Base-by-base conservation (phyloP, 2,113 vertebrate species). In the Tupaia tana region DNA sequence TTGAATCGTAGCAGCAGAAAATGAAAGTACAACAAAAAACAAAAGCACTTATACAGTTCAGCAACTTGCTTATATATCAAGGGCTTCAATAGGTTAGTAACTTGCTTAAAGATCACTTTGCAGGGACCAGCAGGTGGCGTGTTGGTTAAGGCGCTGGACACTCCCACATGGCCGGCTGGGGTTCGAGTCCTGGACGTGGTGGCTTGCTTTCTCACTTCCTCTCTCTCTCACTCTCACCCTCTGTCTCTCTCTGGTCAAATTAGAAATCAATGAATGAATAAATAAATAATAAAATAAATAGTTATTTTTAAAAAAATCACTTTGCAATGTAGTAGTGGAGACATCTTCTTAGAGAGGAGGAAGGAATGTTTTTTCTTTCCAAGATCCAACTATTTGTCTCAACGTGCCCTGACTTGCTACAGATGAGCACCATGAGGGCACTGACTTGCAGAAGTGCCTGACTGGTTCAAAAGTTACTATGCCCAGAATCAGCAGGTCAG, bases 351-450 rank as follows among this genome's bases (percentile, higher is more conserved):
- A 84, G 52, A 81, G 9, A 29, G 27, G 54, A 29, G 31, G 7
- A 15, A 59, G 34, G 7, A 9, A 29, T 24, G 7, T 73, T 63
- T 71, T 82, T 83, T 74, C 34, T 96, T 96, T 74, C 67, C 34
- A 86, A 74, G 85, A 96, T 87, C n/a, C 88, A 93, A 14, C 79
- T 91, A 86, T 84, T 70, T 82, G 22, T 52, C 69, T 64, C 58
- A 69, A 75, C 54, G 66, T 84, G 31, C 43, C 74, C 59, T 82
- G 59, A n/a, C 58, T 64, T 90, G 29, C 74, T 79, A 70, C 34
- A 77, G 27, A 80, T 29, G 58, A 63, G 20, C 67, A 10, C 19
- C n/a, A 12, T 12, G 19, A 89, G 18, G 16, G 31, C 43, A 19
- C n/a, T 43, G 1, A 43, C 13, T 43, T 31, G 24, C 71, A 67